Percentiles rank a stretch among this genome's conserved stretches.
Evolutionary conservation across 2,797 vertebrate genomes (phyloP).

Genomic region (Anniella stebbinsi): DNA sequence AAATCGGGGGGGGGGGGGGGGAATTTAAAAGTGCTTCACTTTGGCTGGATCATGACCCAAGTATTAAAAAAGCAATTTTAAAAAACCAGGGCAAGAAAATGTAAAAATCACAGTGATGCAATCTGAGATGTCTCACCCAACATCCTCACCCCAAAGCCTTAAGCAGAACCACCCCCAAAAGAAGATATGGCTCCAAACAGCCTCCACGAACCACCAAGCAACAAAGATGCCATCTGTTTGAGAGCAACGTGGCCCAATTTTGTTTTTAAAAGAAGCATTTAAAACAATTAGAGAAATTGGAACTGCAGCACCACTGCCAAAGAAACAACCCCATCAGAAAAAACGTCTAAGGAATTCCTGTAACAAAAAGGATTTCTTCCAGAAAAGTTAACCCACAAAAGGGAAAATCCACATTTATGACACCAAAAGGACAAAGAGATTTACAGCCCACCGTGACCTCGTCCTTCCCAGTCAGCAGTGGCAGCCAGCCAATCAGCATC

Average conservation of each 20-base stretch:
- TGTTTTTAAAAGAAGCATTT: neutral
- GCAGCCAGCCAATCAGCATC: neutral
- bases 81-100: neutral
- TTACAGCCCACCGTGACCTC: too few species aligned
- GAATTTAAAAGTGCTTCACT: neutral
- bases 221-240: neutral
- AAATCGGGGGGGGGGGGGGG: neutral
- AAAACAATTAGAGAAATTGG: neutral
- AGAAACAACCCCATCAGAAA: neutral
- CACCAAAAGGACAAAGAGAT: neutral
- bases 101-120: slow-evolving; percentile 25
- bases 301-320: neutral
- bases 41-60: neutral
- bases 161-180: neutral
- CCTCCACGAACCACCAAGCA: too few species aligned
- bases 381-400: neutral
- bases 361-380: neutral
- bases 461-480: neutral
- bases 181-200: neutral
- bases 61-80: neutral
- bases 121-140: neutral
- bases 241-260: neutral
- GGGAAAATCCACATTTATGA: neutral
- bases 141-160: neutral
- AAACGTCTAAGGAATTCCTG: neutral